Conservation (phyloP, 1,140 invertebrate species). For the Sarcophaga peregrina region DNA sequence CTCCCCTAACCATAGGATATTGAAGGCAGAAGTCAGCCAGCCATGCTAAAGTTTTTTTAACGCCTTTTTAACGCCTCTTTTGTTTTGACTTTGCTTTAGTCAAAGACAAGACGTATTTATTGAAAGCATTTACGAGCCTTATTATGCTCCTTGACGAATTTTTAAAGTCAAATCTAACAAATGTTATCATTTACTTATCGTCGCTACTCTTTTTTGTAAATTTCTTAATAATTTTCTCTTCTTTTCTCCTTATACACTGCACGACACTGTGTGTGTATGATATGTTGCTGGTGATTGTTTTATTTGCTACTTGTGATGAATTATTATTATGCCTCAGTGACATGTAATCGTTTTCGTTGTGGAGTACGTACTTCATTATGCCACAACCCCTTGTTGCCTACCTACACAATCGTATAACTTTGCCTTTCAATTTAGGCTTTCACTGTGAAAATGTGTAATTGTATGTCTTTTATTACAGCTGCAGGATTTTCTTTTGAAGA, state of each 20-base stretch:
- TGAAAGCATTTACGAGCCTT: neutral
- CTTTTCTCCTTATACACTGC: no score
- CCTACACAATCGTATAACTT: neutral
- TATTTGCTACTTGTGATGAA: constrained; percentile 22
- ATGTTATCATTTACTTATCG: no score
- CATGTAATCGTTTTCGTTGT: neutral
- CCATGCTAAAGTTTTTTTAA: neutral
- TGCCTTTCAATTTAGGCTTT: no score
- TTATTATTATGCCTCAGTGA: neutral
- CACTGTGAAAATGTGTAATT: no score
- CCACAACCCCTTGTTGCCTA: neutral
- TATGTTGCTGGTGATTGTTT: neutral
- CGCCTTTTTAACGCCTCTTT: constrained; percentile 16
- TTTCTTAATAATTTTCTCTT: no score
- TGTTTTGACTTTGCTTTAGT: neutral
- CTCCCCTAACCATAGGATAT: neutral
- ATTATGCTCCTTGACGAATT: no score
- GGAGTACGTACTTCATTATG: no score
- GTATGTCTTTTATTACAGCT: no score
- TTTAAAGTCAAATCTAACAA: no score
- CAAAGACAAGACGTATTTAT: constrained; percentile 31
- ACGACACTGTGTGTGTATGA: no score
- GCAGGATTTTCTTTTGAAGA: no score
- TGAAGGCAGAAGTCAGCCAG: neutral
- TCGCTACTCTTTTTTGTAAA: no score